A percentile compares a stretch with the other conserved stretches of the same genome.
These are phyloP conservation scores for Paratrypauchen microcephalus DNA, from an alignment of 2,797 vertebrate species.

Conservation along the genomic window DNA sequence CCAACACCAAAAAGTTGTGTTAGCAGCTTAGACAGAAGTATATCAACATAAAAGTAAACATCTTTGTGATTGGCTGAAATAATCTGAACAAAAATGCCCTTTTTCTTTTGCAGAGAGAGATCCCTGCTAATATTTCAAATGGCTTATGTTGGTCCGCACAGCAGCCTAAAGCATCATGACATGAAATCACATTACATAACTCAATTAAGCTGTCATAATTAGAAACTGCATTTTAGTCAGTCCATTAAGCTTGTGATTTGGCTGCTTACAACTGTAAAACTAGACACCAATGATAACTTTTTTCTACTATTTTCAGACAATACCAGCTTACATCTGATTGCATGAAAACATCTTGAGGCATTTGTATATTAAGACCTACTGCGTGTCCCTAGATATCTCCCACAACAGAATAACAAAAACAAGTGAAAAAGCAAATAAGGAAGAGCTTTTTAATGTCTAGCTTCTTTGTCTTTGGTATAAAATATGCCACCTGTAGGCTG, in stretches of 20 bases:
- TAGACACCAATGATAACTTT: conserved; percentile 7
- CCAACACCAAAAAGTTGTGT: conserved; percentile 68
- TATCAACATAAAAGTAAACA: conserved; percentile 41
- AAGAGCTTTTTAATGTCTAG: conserved; percentile 85
- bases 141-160: conserved; percentile 57
- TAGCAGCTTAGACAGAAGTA: conserved; percentile 76
- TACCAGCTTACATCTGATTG: conserved; percentile 22
- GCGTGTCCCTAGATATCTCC: conserved; percentile 45
- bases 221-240: conserved; percentile 12
- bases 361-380: conserved; percentile 38
- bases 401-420: conserved; percentile 45
- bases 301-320: background rate
- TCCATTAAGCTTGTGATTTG: conserved; percentile 10
- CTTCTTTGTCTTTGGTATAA: conserved; percentile 99
- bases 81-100: conserved; percentile 53
- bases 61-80: conserved; percentile 39
- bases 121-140: conserved; percentile 40
- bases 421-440: conserved; percentile 65
- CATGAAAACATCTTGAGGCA: conserved; percentile 44
- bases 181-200: conserved; percentile 13
- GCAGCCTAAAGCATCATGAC: conserved; percentile 16
- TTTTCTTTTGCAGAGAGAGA: conserved; percentile 34
- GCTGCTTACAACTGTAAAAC: conserved; percentile 8
- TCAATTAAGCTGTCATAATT: conserved; percentile 6
- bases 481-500: conserved; percentile 94